Conservation (phyloP, 2,113 vertebrate species). For the Petroica traversi region DNA sequence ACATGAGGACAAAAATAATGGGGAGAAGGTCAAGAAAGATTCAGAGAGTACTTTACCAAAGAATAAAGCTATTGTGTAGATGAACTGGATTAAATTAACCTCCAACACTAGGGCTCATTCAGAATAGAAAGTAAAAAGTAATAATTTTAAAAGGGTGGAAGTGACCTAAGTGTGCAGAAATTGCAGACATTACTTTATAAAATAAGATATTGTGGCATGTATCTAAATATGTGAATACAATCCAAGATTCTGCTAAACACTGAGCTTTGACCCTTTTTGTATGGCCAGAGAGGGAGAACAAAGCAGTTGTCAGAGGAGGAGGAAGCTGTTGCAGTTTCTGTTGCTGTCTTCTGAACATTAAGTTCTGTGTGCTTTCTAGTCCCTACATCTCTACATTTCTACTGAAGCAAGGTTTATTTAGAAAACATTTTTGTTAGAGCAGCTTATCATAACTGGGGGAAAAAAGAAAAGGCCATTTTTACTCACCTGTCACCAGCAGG, state of each 20-base stretch:
- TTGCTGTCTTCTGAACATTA: neutral
- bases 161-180: neutral
- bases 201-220: neutral
- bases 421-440: neutral
- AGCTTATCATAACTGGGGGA: neutral
- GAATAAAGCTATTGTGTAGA: neutral
- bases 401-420: neutral
- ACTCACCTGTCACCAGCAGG: neutral
- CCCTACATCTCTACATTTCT: neutral
- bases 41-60: neutral
- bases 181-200: neutral
- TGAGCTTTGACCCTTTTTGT: neutral
- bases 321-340: no score
- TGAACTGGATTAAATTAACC: neutral
- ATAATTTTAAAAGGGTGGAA: neutral
- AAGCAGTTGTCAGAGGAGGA: neutral
- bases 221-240: neutral
- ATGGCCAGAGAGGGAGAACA: neutral
- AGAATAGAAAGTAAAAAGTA: neutral
- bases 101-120: neutral
- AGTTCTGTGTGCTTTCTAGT: neutral
- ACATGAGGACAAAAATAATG: neutral
- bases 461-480: rapidly evolving
- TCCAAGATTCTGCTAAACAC: neutral
- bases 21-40: neutral